Evolutionary conservation across 1,140 invertebrate genomes (phyloP).

Genomic region (Tetraneura akinire): DNA sequence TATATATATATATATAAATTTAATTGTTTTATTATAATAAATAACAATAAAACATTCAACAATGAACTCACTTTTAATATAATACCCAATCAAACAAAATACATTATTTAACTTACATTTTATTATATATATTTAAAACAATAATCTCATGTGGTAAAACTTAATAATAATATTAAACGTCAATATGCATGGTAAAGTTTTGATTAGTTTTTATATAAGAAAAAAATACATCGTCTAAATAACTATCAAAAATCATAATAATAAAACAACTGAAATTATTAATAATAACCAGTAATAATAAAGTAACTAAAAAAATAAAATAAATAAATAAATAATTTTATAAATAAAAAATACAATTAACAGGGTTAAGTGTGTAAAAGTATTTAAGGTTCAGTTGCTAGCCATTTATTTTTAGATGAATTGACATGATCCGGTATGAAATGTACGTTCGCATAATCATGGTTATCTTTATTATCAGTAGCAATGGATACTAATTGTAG

Average conservation of each 20-base stretch:
- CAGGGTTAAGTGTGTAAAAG: neutral
- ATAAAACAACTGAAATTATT: constrained; percentile 6
- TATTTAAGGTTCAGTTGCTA: constrained; percentile 39
- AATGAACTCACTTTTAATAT: neutral
- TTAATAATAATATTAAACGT: neutral
- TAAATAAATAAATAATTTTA: neutral
- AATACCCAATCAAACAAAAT: constrained; percentile 6
- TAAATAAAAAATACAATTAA: neutral
- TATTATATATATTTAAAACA: neutral
- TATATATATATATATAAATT: too few species aligned
- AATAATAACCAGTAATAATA: too few species aligned
- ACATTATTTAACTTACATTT: neutral
- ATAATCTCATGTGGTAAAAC: neutral
- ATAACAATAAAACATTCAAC: neutral
- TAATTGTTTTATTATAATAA: too few species aligned
- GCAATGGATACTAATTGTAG: constrained; percentile 33
- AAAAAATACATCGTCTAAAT: neutral
- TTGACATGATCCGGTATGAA: neutral
- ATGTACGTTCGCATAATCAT: constrained; percentile 9
- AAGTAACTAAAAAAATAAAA: neutral
- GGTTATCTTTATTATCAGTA: constrained; percentile 21
- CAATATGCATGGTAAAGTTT: constrained; percentile 2
- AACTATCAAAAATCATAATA: neutral
- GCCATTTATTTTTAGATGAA: constrained; percentile 33
- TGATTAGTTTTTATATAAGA: constrained; percentile 7